A percentile compares a stretch with the other conserved stretches of the same genome.
phyloP scores from a whole-genome alignment of 2,113 vertebrate genomes.

The Lepus europaeus region DNA sequence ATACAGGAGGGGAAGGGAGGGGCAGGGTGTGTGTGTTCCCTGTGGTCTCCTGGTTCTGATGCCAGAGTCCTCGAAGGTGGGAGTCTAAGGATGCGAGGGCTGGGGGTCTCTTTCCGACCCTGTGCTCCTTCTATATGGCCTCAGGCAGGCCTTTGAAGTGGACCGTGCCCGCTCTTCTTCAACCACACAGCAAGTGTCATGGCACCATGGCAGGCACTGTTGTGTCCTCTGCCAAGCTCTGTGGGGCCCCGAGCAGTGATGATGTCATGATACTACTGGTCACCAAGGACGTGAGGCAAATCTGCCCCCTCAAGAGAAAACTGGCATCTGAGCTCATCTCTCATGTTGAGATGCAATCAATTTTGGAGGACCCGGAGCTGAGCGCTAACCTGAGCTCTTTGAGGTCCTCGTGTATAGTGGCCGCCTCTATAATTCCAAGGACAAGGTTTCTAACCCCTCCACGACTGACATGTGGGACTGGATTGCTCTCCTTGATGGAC shows the following conservation, averaged over 20 bases:
- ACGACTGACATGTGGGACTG: neutral
- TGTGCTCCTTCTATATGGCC: neutral
- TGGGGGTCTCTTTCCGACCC: neutral
- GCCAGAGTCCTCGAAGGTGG: neutral
- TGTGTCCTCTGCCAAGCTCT: neutral
- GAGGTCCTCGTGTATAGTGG: neutral
- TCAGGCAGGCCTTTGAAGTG: neutral
- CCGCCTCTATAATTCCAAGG: neutral
- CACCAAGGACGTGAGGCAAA: neutral
- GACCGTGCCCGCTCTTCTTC: neutral
- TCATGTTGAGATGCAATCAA: neutral
- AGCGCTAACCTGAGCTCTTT: neutral
- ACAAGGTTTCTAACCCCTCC: neutral
- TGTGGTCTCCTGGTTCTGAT: constrained; percentile 33
- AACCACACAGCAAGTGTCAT: neutral
- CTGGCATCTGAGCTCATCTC: neutral
- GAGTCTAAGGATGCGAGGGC: neutral
- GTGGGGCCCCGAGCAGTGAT: neutral
- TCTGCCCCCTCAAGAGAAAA: neutral
- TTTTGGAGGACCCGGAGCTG: neutral
- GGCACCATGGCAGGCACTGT: neutral
- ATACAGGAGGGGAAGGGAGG: constrained; percentile 32
- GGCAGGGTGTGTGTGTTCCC: neutral
- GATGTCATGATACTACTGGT: neutral
- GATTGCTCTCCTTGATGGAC: neutral